Percentiles rank a stretch among this genome's conserved stretches.
Evolutionary conservation across 2,113 vertebrate species (phyloP).

Genomic region (Glaucidium brasilianum): DNA sequence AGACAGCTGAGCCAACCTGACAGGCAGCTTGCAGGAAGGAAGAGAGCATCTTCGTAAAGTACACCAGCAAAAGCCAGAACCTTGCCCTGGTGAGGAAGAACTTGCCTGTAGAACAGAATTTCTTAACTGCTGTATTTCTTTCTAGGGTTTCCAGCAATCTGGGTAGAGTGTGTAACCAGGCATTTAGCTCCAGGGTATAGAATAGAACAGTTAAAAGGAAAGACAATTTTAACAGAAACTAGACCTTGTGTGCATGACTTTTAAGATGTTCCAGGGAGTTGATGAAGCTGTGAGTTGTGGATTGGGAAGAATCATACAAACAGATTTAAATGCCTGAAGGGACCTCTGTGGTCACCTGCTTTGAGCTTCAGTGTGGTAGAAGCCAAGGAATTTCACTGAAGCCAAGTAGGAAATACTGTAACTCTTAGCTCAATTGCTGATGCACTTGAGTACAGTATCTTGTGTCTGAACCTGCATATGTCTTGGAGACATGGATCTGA

Average conservation of each 20-base stretch:
- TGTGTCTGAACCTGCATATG: background rate
- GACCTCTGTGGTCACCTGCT: background rate
- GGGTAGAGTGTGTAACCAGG: background rate
- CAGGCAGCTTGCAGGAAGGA: background rate
- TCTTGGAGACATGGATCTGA: background rate
- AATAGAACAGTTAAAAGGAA: background rate
- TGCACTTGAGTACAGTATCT: background rate
- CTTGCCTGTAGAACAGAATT: background rate
- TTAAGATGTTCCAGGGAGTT: background rate
- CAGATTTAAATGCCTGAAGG: background rate
- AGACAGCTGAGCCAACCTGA: background rate
- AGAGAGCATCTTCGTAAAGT: background rate
- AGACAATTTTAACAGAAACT: constrained; percentile 4
- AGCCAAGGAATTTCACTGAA: background rate
- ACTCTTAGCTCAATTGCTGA: background rate
- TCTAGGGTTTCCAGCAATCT: background rate
- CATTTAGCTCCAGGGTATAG: background rate
- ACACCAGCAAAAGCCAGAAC: background rate
- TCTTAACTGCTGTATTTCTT: background rate
- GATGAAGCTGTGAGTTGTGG: background rate
- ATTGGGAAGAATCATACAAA: background rate
- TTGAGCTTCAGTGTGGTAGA: background rate
- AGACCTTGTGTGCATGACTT: background rate
- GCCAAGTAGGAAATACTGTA: background rate
- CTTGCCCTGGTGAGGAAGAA: background rate